Conservation (phyloP, 2,888 invertebrate species). For the Drosophila nigricruria region DNA sequence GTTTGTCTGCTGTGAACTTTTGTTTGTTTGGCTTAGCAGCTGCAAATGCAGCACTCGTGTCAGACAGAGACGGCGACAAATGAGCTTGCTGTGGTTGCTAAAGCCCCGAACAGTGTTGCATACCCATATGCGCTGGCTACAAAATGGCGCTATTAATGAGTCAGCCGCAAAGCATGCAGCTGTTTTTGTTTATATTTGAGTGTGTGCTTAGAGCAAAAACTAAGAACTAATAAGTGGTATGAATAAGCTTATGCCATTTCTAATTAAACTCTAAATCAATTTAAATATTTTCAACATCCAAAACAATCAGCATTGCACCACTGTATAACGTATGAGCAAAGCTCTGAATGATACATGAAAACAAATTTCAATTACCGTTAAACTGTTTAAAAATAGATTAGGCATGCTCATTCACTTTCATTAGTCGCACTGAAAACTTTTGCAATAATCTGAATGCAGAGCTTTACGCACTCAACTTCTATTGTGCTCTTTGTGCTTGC, state of each 20-base stretch:
- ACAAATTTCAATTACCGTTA: constrained; percentile 32
- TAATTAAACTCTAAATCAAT: neutral
- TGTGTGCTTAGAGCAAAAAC: neutral
- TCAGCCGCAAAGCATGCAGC: constrained; percentile 36
- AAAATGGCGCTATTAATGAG: constrained; percentile 8
- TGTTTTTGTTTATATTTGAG: neutral
- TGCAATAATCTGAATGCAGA: constrained; percentile 23
- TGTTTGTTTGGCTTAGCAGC: constrained; percentile 45
- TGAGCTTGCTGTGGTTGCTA: constrained; percentile 9
- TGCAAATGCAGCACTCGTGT: constrained; percentile 13
- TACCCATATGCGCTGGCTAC: constrained; percentile 29
- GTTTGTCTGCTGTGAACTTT: constrained; percentile 49
- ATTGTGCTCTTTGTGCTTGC: constrained; percentile 1
- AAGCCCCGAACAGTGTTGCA: constrained; percentile 30
- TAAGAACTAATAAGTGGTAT: neutral
- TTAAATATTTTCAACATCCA: neutral
- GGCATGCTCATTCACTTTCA: constrained; percentile 42
- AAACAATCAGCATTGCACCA: neutral
- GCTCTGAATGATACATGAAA: neutral
- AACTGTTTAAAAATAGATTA: constrained; percentile 25
- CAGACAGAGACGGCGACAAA: neutral
- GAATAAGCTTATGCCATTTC: neutral
- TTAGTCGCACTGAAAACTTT: constrained; percentile 39
- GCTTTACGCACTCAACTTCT: constrained; percentile 17
- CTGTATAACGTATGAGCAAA: neutral